A percentile compares a stretch with the other conserved stretches of the same genome.
Conservation (phyloP, 1,140 invertebrate genomes). For the Adelges cooleyi region DNA sequence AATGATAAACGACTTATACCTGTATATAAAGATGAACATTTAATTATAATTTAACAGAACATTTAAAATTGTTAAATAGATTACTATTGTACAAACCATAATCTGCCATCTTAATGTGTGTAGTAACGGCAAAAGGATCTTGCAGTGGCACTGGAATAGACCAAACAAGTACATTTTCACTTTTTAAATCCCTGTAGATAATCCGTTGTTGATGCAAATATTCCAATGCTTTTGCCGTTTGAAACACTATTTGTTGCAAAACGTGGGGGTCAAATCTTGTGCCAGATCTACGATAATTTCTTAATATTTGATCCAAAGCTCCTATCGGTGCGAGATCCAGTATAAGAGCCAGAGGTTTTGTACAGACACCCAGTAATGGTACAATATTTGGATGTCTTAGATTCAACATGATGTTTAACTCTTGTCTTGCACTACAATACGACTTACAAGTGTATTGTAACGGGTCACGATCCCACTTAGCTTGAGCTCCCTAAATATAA, state of each 20-base stretch:
- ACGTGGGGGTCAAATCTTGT: conserved; percentile 65
- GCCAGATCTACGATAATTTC: conserved; percentile 71
- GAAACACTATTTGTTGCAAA: conserved; percentile 49
- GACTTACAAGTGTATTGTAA: conserved; percentile 85
- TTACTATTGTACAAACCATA: conserved; percentile 73
- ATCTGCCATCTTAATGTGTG: conserved; percentile 88
- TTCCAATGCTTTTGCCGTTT: conserved; percentile 87
- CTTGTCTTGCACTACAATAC: conserved; percentile 88
- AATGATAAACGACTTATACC: conserved; percentile 76
- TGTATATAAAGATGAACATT: conserved; percentile 35
- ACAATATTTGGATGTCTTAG: conserved; percentile 85
- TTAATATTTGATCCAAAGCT: conserved; percentile 68
- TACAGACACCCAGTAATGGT: conserved; percentile 56
- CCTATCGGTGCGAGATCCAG: conserved; percentile 85
- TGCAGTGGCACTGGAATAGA: conserved; percentile 61
- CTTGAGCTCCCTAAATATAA: conserved; percentile 53
- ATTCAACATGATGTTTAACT: conserved; percentile 75
- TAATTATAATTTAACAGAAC: background rate
- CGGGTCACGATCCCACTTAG: conserved; percentile 84
- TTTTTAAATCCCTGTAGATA: conserved; percentile 94
- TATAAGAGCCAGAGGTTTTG: conserved; percentile 49
- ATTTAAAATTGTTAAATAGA: too few relatives aligned
- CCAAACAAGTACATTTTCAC: conserved; percentile 97
- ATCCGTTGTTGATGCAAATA: conserved; percentile 90
- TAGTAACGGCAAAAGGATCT: conserved; percentile 49